phyloP scores from a whole-genome alignment of 2,113 vertebrate genomes.

The Lagopus leucura region DNA sequence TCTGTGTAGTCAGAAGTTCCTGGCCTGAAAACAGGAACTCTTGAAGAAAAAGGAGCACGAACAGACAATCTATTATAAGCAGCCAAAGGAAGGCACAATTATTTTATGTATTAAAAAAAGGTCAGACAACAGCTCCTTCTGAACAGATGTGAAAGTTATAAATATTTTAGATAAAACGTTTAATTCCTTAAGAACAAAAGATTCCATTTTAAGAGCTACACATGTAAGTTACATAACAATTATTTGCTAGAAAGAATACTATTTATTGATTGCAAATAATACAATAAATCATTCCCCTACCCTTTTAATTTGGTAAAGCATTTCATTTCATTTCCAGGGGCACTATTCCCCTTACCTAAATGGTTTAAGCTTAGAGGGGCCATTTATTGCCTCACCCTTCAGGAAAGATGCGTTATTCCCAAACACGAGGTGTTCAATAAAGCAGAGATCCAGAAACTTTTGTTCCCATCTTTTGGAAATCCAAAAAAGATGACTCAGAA shows the following conservation, averaged over 20 bases:
- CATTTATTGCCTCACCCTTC: background rate
- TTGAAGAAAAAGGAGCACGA: background rate
- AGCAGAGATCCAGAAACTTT: background rate
- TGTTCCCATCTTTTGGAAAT: background rate
- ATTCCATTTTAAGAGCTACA: constrained; percentile 29
- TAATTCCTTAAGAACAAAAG: background rate
- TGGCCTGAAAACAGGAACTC: background rate
- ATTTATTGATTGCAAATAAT: constrained; percentile 21
- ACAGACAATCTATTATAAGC: background rate
- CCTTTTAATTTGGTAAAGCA: background rate
- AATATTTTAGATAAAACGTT: background rate
- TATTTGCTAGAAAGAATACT: background rate
- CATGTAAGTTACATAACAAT: background rate
- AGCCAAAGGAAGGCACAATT: background rate
- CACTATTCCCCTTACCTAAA: constrained; percentile 25
- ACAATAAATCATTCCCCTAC: constrained; percentile 8
- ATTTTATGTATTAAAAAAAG: background rate
- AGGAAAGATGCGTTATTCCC: constrained; percentile 21
- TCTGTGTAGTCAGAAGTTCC: background rate
- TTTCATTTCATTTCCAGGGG: background rate
- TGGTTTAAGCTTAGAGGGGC: background rate
- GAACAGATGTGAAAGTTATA: background rate
- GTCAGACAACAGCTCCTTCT: background rate
- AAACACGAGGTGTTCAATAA: background rate
- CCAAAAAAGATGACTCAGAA: background rate